phyloP scores from a whole-genome alignment of 2,797 vertebrate species.

The Echiichthys vipera region DNA sequence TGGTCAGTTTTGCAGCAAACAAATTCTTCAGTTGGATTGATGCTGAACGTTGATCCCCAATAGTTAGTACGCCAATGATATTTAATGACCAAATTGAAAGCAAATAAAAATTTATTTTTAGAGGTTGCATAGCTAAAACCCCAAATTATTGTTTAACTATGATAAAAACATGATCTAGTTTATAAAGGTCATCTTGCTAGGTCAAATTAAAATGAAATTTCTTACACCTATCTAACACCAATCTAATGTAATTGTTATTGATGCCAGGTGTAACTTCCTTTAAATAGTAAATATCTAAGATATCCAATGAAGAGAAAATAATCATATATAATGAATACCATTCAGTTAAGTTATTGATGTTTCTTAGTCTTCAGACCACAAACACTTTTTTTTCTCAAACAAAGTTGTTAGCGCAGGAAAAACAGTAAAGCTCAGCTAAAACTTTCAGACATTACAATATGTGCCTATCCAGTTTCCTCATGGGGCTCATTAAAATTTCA shows the following conservation, averaged over 20 bases:
- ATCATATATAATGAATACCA: background rate
- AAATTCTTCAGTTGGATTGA: constrained; percentile 39
- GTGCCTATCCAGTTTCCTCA: constrained; percentile 29
- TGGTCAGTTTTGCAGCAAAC: constrained; percentile 33
- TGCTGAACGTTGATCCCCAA: constrained; percentile 32
- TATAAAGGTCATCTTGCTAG: background rate
- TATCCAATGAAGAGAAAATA: background rate
- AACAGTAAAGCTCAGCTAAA: constrained; percentile 13
- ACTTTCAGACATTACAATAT: constrained; percentile 40
- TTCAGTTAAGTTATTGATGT: background rate
- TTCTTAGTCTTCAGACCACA: background rate
- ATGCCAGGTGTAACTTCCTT: background rate
- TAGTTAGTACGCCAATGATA: background rate
- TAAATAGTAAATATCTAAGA: constrained; percentile 1
- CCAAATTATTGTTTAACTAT: background rate
- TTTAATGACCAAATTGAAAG: background rate
- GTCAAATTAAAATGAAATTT: background rate
- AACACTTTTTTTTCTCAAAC: background rate
- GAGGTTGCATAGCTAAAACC: background rate
- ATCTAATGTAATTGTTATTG: background rate
- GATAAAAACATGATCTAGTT: background rate
- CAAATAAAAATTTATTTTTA: background rate
- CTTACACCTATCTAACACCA: no score
- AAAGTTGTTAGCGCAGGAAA: constrained; percentile 7
- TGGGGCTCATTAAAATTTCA: constrained; percentile 49